Percentiles rank a stretch among this genome's conserved stretches.
Conservation (phyloP, 2,797 vertebrate genomes). For the Betta splendens region DNA sequence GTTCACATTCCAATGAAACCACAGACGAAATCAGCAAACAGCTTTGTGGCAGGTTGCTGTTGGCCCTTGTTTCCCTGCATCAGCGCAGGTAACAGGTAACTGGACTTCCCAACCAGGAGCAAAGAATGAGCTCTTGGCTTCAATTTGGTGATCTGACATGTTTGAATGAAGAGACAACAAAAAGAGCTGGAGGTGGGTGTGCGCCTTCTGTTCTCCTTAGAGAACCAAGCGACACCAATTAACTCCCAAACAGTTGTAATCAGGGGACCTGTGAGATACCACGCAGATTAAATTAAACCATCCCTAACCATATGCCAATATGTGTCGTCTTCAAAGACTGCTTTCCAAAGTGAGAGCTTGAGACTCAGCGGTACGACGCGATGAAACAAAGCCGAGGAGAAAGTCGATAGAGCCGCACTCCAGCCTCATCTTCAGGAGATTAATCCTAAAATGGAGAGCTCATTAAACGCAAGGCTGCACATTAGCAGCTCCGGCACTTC, state of each 20-base stretch:
- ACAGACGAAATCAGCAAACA: not conserved
- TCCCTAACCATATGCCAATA: constrained; percentile 51
- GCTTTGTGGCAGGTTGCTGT: constrained; percentile 16
- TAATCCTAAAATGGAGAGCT: not conserved
- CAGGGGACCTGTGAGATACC: constrained; percentile 53
- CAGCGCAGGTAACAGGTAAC: constrained; percentile 30
- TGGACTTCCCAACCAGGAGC: constrained; percentile 12
- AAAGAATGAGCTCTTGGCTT: constrained; percentile 8
- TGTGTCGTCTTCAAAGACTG: constrained; percentile 35
- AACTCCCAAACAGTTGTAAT: constrained; percentile 55
- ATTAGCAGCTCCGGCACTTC: not conserved
- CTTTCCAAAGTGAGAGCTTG: constrained; percentile 8
- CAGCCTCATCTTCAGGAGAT: not conserved
- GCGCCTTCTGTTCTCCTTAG: constrained; percentile 54
- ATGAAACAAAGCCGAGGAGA: constrained; percentile 9
- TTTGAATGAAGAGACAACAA: constrained; percentile 48
- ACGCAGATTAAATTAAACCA: constrained; percentile 57
- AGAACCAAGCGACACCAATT: constrained; percentile 55
- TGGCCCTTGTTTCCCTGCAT: constrained; percentile 17
- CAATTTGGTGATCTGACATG: constrained; percentile 42
- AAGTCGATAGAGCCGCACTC: constrained; percentile 26
- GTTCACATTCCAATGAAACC: constrained; percentile 31
- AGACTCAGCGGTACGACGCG: not conserved
- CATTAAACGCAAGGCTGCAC: not conserved
- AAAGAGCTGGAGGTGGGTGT: constrained; percentile 21